Base-by-base conservation (phyloP, 2,888 invertebrate species). In the Schizaphis graminum region DNA sequence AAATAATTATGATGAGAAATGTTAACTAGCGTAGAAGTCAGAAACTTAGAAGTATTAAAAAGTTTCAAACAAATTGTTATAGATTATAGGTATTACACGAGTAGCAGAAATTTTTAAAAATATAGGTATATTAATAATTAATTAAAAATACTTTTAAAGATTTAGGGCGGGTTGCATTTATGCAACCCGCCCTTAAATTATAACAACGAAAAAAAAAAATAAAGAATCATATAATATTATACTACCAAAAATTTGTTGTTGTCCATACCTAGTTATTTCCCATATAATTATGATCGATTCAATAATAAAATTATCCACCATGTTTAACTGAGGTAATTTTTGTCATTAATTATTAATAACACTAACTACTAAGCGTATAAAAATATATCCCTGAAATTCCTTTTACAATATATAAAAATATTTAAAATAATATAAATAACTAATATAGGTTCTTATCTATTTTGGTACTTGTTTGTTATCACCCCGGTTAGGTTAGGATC, bases 361-460 rank as follows among this genome's bases (percentile, higher is more conserved):
- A 77, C 13, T n/a, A n/a, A n/a, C n/a, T n/a, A n/a, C n/a, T 41
- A 56, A 91, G 35, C 16, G 35, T 90, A 49, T 49, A 41, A 56
- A 85, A 91, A 85, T 21, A 44, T 67, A 53, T 85, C n/a, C 85
- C 91, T 85, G 85, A 44, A 56, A 57, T 44, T 86, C 85, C 85
- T 21, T 86, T 5, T 24, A 47, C 16, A 16, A 35, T 67, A 35
- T 16, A 91, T 28, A 87, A 86, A 56, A 91, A 57, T 24, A 67
- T 67, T 67, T n/a, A 28, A 41, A n/a, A 41, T 47, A 67, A 85
- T 44, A 86, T 47, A 35, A 88, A 49, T 87, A 91, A 77, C n/a
- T 49, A 41, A 91, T 84, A 85, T 41, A 91, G n/a, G n/a, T n/a
- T n/a, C 35, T 24, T 91, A 91, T 56, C 35, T 84, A 84, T 84